phyloP scores from a whole-genome alignment of 2,797 vertebrate species.

The Melanotaenia parkinsoni region DNA sequence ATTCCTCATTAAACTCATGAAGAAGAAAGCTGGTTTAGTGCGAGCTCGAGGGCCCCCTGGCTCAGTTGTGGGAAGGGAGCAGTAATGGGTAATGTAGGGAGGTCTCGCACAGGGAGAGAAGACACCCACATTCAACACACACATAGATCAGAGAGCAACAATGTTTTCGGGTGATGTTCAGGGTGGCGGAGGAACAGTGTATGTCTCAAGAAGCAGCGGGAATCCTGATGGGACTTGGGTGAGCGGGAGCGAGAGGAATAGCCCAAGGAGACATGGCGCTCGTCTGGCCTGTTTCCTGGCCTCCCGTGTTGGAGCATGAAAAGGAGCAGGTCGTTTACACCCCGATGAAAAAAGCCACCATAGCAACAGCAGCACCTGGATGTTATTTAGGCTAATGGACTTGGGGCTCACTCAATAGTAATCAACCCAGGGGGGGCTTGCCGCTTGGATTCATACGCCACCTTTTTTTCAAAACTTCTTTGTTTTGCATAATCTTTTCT shows the following conservation, averaged over 20 bases:
- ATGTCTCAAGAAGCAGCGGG: constrained; percentile 47
- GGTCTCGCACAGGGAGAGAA: constrained; percentile 74
- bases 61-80: constrained; percentile 76
- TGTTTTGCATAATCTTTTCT: constrained; percentile 29
- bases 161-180: constrained; percentile 58
- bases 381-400: constrained; percentile 86
- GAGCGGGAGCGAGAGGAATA: constrained; percentile 67
- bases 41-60: constrained; percentile 55
- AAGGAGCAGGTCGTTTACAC: constrained; percentile 83
- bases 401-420: constrained; percentile 80
- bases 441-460: constrained; percentile 70
- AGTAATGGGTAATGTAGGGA: constrained; percentile 69
- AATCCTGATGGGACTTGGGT: constrained; percentile 72
- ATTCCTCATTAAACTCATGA: constrained; percentile 77
- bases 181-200: constrained; percentile 51
- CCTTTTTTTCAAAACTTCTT: constrained; percentile 57
- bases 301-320: constrained; percentile 83
- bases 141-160: constrained; percentile 62
- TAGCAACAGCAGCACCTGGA: constrained; percentile 83
- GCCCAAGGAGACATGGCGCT: constrained; percentile 73
- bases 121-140: constrained; percentile 69
- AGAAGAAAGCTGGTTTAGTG: constrained; percentile 73
- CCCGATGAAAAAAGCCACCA: constrained; percentile 78
- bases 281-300: constrained; percentile 83
- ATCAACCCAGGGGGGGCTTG: constrained; percentile 81